Conservation (phyloP, 1,140 invertebrate species). For the Paraescarpia echinospica region DNA sequence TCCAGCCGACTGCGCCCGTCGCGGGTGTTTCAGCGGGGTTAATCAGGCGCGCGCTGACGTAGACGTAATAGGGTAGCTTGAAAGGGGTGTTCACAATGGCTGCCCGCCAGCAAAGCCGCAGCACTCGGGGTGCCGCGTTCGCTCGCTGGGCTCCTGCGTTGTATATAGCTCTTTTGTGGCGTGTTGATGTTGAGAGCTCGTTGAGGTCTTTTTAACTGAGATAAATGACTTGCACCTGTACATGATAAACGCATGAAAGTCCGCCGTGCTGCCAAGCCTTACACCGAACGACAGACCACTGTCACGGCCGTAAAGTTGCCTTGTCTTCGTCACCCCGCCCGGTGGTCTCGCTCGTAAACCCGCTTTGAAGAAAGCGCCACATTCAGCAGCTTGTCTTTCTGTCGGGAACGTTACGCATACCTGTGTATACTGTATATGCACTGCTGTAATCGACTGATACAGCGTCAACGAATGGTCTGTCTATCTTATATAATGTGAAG, state of each 20-base stretch:
- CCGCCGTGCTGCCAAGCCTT: background rate
- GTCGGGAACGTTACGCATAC: background rate
- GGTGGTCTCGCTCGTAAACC: background rate
- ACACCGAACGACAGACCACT: background rate
- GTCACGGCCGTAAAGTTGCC: background rate
- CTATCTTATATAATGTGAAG: background rate
- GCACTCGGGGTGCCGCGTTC: background rate
- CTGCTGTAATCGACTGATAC: background rate
- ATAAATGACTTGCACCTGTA: constrained; percentile 5
- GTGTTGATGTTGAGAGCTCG: background rate
- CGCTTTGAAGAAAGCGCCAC: background rate
- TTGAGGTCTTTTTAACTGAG: constrained; percentile 5
- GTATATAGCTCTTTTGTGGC: background rate
- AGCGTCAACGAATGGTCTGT: background rate
- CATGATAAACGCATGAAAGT: constrained; percentile 5
- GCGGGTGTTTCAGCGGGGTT: background rate
- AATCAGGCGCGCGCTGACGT: background rate
- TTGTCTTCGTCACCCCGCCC: background rate
- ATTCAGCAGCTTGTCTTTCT: background rate
- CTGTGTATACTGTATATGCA: background rate
- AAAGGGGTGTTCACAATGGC: background rate
- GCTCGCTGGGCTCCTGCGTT: background rate
- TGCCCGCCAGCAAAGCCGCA: background rate
- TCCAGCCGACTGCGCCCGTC: background rate
- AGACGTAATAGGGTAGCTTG: background rate